Conservation (phyloP, 2,113 vertebrate genomes). For the Zosterops borbonicus region DNA sequence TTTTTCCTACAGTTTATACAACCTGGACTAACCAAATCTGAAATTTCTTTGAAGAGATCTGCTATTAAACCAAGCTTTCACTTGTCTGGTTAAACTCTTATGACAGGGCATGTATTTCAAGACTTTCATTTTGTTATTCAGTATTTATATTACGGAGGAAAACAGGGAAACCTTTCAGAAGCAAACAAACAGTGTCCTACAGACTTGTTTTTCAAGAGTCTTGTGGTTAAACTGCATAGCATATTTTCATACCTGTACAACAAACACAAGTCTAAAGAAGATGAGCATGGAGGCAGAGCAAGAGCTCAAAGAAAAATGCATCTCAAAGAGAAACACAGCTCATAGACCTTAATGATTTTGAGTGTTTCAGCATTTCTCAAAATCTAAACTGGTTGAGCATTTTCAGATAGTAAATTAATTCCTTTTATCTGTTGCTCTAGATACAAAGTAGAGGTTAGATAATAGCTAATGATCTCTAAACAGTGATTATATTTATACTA, state of each 20-base stretch:
- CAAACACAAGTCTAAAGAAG: neutral
- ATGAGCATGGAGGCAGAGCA: neutral
- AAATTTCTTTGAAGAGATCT: neutral
- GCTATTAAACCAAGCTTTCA: neutral
- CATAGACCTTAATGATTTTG: neutral
- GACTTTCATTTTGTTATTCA: neutral
- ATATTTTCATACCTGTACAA: neutral
- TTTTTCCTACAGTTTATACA: neutral
- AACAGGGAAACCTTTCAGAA: neutral
- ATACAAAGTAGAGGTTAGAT: neutral
- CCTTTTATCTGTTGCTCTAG: neutral
- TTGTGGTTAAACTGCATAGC: neutral
- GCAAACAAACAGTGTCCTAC: neutral
- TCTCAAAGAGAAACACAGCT: neutral
- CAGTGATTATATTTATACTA: neutral
- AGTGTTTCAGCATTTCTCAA: neutral
- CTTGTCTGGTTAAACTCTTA: neutral
- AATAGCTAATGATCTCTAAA: neutral
- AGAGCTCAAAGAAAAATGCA: neutral
- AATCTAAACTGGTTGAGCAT: neutral
- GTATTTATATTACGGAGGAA: neutral
- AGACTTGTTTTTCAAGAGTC: neutral
- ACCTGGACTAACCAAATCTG: neutral
- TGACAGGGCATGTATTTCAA: neutral
- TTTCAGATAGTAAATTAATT: neutral